These are phyloP conservation scores for Lates calcarifer DNA, from an alignment of 2,113 vertebrate species.

Conservation along the genomic window DNA sequence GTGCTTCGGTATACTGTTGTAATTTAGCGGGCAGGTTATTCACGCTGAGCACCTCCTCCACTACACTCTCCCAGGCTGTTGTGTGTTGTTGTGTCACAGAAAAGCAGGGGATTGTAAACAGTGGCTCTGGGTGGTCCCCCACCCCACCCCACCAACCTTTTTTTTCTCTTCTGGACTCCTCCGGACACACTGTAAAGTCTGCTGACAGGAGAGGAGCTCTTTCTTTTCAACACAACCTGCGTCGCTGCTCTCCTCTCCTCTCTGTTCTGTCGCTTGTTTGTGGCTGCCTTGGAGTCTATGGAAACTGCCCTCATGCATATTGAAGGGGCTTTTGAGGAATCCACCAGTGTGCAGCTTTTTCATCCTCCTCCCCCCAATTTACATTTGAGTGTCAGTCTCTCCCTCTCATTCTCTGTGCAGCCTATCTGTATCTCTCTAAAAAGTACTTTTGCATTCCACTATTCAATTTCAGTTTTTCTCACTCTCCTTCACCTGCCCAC, in stretches of 20 bases:
- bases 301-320: constrained; percentile 79
- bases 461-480: constrained; percentile 71
- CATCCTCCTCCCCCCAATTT: constrained; percentile 74
- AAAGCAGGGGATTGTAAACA: constrained; percentile 72
- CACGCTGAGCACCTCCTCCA: constrained; percentile 24
- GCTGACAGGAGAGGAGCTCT: constrained; percentile 69
- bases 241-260: constrained; percentile 56
- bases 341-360: constrained; percentile 68
- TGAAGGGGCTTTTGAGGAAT: constrained; percentile 81
- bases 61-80: constrained; percentile 33
- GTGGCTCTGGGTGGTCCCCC: constrained; percentile 77
- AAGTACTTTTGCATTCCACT: constrained; percentile 71
- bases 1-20: constrained; percentile 33
- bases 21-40: constrained; percentile 47
- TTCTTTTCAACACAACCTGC: constrained; percentile 69
- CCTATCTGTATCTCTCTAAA: constrained; percentile 65
- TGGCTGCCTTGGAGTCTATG: constrained; percentile 65
- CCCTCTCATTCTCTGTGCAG: constrained; percentile 23
- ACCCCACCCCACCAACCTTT: too few species aligned
- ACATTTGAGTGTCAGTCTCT: constrained; percentile 77
- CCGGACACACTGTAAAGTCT: constrained; percentile 66
- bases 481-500: constrained; percentile 68
- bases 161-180: constrained; percentile 50
- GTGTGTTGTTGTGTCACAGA: constrained; percentile 71
- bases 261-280: constrained; percentile 66